These are phyloP conservation scores for Onychomys leucogaster DNA, from an alignment of 2,797 vertebrate species.

Conservation along the genomic window DNA sequence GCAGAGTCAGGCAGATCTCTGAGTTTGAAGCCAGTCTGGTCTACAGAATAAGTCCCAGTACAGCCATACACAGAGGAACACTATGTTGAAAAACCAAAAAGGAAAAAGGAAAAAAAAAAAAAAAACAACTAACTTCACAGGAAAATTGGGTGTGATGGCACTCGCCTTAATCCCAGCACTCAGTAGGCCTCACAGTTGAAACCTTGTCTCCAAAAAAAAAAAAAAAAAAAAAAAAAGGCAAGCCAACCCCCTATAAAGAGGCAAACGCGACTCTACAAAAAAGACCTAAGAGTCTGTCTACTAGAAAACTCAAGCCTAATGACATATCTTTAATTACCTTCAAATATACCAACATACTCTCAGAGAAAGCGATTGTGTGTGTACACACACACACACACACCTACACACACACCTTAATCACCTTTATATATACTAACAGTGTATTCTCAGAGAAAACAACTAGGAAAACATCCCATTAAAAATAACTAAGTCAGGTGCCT, in stretches of 20 bases:
- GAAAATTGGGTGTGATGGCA: neutral
- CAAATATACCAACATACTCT: neutral
- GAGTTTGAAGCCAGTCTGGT: neutral
- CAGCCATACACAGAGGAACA: neutral
- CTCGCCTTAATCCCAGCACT: neutral
- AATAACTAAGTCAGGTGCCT: neutral
- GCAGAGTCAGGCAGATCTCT: neutral
- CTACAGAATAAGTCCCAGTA: neutral
- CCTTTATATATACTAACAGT: too few species aligned
- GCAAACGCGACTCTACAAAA: too few species aligned
- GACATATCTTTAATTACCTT: neutral
- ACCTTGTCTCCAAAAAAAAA: neutral
- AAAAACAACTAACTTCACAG: neutral
- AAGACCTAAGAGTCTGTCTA: neutral
- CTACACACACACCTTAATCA: too few species aligned
- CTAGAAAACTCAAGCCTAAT: neutral
- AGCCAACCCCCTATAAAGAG: neutral
- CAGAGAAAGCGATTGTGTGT: too few species aligned
- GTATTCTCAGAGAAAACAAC: too few species aligned
- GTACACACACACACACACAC: too few species aligned
- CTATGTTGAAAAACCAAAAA: neutral
- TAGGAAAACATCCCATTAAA: neutral
- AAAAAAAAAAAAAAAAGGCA: neutral
- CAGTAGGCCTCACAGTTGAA: neutral
- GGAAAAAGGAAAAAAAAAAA: neutral